These are phyloP conservation scores for Zonitis immaculata DNA, from an alignment of 2,888 invertebrate species.

Conservation along the genomic window DNA sequence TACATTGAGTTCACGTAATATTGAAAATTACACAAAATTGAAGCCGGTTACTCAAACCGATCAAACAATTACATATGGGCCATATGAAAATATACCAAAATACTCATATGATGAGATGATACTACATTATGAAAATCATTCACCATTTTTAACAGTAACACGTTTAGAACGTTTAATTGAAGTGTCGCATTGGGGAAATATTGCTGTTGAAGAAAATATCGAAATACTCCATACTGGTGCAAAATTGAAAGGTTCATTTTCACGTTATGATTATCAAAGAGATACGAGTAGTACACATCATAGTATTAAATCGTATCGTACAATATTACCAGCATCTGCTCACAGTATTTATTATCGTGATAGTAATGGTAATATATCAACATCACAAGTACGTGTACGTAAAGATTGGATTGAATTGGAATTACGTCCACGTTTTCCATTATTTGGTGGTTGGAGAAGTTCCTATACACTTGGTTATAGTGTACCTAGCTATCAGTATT, in stretches of 20 bases:
- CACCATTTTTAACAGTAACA: slow-evolving; percentile 92
- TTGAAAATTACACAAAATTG: slow-evolving; percentile 77
- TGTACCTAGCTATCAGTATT: slow-evolving; percentile 94
- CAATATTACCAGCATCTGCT: slow-evolving; percentile 79
- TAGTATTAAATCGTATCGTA: slow-evolving; percentile 89
- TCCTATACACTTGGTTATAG: slow-evolving; percentile 91
- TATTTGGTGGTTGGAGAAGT: slow-evolving; percentile 99
- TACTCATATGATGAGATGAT: slow-evolving; percentile 59
- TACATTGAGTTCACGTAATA: slow-evolving; percentile 67
- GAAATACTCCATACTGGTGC: slow-evolving; percentile 93
- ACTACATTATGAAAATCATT: slow-evolving; percentile 94
- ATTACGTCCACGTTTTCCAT: slow-evolving; percentile 91
- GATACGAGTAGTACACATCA: slow-evolving; percentile 84
- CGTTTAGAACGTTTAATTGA: slow-evolving; percentile 83
- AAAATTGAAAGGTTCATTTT: slow-evolving; percentile 88
- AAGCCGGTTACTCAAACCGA: slow-evolving; percentile 78
- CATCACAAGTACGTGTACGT: slow-evolving; percentile 82
- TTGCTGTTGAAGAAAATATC: slow-evolving; percentile 93
- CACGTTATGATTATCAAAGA: slow-evolving; percentile 95
- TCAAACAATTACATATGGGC: slow-evolving; percentile 81
- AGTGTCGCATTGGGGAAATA: slow-evolving; percentile 99
- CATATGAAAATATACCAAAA: slow-evolving; percentile 70
- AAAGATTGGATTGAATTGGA: slow-evolving; percentile 94
- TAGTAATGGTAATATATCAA: slow-evolving; percentile 98
- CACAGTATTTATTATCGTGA: slow-evolving; percentile 96